Conservation (phyloP, 2,797 vertebrate genomes). For the Eulemur coronatus region DNA sequence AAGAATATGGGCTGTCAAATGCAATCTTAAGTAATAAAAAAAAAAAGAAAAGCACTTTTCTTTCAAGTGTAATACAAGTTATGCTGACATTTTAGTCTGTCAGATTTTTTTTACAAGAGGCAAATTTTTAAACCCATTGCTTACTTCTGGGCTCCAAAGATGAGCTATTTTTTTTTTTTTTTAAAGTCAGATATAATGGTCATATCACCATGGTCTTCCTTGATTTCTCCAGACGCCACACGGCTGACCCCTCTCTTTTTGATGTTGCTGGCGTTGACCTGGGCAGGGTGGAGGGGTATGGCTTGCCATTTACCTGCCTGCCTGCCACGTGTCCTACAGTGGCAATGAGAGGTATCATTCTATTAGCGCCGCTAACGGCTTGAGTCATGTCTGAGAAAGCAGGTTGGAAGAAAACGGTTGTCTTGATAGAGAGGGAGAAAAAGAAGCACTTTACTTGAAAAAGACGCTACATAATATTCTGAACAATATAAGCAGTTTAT, state of each 20-base stretch:
- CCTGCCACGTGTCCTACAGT: neutral
- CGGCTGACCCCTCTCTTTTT: fast-evolving
- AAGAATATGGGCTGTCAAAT: neutral
- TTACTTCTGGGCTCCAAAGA: neutral
- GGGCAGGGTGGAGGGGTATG: fast-evolving
- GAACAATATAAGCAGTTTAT: neutral
- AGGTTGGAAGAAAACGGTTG: neutral
- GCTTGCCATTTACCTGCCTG: fast-evolving
- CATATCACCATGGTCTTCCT: neutral
- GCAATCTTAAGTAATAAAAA: neutral
- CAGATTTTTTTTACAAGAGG: neutral
- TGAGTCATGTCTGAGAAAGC: fast-evolving
- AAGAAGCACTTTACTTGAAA: neutral
- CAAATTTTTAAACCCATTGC: neutral
- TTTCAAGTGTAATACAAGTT: neutral
- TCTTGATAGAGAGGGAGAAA: neutral
- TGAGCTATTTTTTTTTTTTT: neutral
- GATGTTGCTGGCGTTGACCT: neutral
- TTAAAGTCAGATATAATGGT: neutral
- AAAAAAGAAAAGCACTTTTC: neutral
- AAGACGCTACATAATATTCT: fast-evolving
- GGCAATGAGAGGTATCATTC: fast-evolving
- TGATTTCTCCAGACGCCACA: neutral
- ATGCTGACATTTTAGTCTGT: neutral
- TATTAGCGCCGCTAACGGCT: fast-evolving